Conservation (phyloP, 2,113 vertebrate genomes). For the Trinectes maculatus region DNA sequence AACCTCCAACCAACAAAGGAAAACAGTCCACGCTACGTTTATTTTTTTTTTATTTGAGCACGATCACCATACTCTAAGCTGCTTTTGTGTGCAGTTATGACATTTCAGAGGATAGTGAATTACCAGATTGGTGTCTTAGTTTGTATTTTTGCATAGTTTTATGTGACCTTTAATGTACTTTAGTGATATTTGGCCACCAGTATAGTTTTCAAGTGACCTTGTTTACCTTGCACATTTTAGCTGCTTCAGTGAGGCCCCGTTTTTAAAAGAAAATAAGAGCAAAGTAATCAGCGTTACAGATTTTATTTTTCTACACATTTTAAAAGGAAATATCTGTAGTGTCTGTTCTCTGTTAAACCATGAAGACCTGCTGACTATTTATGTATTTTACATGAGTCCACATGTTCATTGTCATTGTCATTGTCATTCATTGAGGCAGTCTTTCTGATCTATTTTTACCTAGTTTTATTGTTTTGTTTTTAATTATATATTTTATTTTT, state of each 20-base stretch:
- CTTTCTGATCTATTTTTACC: background rate
- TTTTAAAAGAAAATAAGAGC: conserved; percentile 35
- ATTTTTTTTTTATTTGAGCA: background rate
- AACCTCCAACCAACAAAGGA: conserved; percentile 1
- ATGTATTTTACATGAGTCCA: conserved; percentile 29
- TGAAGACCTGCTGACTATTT: conserved; percentile 48
- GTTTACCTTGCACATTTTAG: conserved; percentile 69
- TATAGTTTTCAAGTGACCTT: conserved; percentile 76
- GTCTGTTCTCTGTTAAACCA: conserved; percentile 48
- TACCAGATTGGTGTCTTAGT: conserved; percentile 33
- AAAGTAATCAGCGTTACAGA: conserved; percentile 36
- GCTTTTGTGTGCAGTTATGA: conserved; percentile 70
- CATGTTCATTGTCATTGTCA: conserved; percentile 30
- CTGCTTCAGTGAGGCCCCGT: conserved; percentile 71
- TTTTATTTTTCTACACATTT: conserved; percentile 75
- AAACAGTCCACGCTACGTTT: conserved; percentile 33
- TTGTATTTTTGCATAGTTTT: conserved; percentile 31
- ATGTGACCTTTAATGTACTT: conserved; percentile 29
- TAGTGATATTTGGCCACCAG: conserved; percentile 20
- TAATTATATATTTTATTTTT: background rate
- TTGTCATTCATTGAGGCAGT: conserved; percentile 31
- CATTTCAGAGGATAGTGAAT: conserved; percentile 43
- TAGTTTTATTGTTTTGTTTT: background rate
- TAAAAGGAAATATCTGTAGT: conserved; percentile 38
- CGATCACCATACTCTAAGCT: conserved; percentile 45